phyloP scores from a whole-genome alignment of 2,113 vertebrate genomes.

The Martes martes region DNA sequence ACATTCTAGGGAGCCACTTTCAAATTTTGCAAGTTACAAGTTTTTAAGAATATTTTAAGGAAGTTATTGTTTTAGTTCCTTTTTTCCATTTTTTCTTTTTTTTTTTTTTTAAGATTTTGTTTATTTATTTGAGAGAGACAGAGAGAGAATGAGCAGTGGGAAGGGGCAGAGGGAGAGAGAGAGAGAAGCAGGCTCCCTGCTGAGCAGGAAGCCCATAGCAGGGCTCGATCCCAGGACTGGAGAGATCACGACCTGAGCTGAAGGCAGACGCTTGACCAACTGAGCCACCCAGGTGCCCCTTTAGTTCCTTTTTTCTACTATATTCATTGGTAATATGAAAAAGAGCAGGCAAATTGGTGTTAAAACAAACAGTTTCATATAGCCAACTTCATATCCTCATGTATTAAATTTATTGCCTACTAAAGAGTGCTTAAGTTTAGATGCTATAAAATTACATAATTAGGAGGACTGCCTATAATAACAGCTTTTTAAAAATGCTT shows the following conservation, averaged over 20 bases:
- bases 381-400: neutral
- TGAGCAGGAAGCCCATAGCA: too few relatives aligned
- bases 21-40: neutral
- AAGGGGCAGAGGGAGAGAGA: too few relatives aligned
- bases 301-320: neutral
- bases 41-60: neutral
- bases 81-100: neutral
- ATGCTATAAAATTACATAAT: neutral
- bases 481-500: neutral
- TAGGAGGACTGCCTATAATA: neutral
- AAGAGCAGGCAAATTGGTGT: neutral
- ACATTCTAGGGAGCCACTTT: neutral
- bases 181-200: too few relatives aligned
- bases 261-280: too few relatives aligned
- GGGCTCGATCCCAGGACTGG: too few relatives aligned
- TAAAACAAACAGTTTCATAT: neutral
- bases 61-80: neutral
- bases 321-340: neutral
- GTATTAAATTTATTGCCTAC: neutral
- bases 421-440: neutral
- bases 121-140: neutral
- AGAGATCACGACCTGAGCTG: too few relatives aligned
- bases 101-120: neutral
- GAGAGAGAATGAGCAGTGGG: too few relatives aligned
- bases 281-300: too few relatives aligned